A percentile compares a stretch with the other conserved stretches of the same genome.
Conservation (phyloP, 2,888 invertebrate species). For the Limnephilus rhombicus region DNA sequence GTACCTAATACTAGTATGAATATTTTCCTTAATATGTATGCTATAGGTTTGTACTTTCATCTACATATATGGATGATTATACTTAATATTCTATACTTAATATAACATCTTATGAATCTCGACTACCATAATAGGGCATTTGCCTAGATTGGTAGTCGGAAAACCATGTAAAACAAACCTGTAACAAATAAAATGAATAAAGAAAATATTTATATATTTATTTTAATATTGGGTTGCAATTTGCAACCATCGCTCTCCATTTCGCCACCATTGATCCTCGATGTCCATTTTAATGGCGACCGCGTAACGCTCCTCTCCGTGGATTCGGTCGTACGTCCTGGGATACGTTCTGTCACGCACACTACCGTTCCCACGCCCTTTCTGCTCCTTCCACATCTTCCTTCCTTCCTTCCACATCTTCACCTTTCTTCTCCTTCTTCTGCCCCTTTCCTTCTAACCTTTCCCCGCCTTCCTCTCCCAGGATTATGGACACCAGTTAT, state of each 20-base stretch:
- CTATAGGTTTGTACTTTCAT: no score
- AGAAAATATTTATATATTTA: no score
- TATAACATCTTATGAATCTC: no score
- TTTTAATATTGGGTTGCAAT: background rate
- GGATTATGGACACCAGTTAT: constrained; percentile 35
- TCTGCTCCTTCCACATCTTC: no score
- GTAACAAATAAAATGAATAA: no score
- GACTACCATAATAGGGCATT: no score
- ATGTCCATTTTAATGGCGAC: constrained; percentile 35
- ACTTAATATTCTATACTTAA: no score
- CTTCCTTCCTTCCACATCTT: background rate
- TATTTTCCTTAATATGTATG: no score
- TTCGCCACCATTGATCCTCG: background rate
- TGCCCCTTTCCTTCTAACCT: background rate
- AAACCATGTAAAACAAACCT: no score
- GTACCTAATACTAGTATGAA: no score
- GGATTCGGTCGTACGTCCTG: constrained; percentile 29
- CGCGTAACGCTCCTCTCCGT: constrained; percentile 20
- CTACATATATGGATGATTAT: no score
- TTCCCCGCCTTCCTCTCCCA: background rate
- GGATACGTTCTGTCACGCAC: constrained; percentile 26
- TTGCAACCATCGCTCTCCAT: background rate
- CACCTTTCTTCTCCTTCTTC: background rate
- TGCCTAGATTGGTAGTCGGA: no score
- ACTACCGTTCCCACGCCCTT: constrained; percentile 30